Conservation (phyloP, 2,888 invertebrate species). For the Zelleria hepariella region DNA sequence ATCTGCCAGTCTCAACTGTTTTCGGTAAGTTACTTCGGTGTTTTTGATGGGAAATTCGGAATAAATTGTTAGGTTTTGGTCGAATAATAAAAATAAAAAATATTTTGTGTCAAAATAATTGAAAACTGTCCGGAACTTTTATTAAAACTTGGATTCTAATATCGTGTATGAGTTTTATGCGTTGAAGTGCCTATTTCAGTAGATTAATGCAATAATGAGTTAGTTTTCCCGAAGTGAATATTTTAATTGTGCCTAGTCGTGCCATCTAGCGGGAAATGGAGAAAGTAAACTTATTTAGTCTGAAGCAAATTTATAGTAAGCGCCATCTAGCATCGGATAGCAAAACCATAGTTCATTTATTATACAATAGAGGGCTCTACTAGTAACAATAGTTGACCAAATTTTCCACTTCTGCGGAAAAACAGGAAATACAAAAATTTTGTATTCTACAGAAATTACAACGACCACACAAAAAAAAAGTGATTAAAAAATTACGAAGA, state of each 20-base stretch:
- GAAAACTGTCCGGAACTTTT: neutral
- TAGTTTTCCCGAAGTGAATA: too few relatives aligned
- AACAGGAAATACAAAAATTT: too few relatives aligned
- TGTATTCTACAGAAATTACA: too few relatives aligned
- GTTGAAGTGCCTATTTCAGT: too few relatives aligned
- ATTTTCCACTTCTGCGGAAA: neutral
- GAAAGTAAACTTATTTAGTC: neutral
- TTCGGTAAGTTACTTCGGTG: neutral
- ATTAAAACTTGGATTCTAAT: too few relatives aligned
- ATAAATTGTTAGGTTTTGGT: too few relatives aligned
- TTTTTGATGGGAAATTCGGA: neutral
- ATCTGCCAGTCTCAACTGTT: neutral
- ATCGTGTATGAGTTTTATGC: too few relatives aligned
- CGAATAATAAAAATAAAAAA: too few relatives aligned
- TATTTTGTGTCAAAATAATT: neutral
- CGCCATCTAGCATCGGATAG: neutral
- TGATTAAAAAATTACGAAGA: too few relatives aligned
- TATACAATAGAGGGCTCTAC: neutral
- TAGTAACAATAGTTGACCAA: neutral
- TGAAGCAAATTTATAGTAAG: neutral
- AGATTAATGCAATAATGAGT: neutral
- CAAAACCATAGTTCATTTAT: neutral
- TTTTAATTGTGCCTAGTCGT: neutral
- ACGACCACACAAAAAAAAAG: too few relatives aligned
- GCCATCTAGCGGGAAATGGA: neutral